Conservation (phyloP, 2,888 invertebrate species). For the Orthosia gothica region DNA sequence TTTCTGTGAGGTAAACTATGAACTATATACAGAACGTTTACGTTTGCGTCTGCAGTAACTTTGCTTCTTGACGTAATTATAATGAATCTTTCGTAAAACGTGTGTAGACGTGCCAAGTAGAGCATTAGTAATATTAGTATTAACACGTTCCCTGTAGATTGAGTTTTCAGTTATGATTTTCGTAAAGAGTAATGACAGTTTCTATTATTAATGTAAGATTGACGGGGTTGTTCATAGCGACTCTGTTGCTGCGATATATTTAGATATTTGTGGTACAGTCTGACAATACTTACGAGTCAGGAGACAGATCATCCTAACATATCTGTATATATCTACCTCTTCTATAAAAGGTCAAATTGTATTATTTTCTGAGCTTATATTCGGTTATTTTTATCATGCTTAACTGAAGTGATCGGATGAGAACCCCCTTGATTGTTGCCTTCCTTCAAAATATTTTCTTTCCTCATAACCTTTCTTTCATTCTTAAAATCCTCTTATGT, state of each 20-base stretch:
- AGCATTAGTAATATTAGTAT: slow-evolving; percentile 54
- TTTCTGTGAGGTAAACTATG: slow-evolving; percentile 49
- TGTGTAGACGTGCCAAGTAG: slow-evolving; percentile 72
- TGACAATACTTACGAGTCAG: not conserved
- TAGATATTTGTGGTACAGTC: not conserved
- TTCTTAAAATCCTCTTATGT: not conserved
- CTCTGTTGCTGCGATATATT: not conserved
- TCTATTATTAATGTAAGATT: not conserved
- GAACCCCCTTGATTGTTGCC: not conserved
- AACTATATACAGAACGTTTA: slow-evolving; percentile 39
- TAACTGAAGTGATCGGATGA: not conserved
- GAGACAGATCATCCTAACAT: too few species aligned
- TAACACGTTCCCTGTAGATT: slow-evolving; percentile 44
- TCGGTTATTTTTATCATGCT: not conserved
- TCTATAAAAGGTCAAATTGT: not conserved
- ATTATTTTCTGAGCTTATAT: not conserved
- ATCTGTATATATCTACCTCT: not conserved
- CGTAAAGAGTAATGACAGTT: slow-evolving; percentile 16
- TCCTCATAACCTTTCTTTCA: not conserved
- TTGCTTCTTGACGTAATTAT: slow-evolving; percentile 58
- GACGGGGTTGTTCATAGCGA: not conserved
- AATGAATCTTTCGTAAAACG: slow-evolving; percentile 74
- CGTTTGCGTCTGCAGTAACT: slow-evolving; percentile 59
- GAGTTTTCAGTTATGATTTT: slow-evolving; percentile 23
- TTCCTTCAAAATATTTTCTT: not conserved